Conservation (phyloP, 2,888 invertebrate species). For the Cremastinae sp. region DNA sequence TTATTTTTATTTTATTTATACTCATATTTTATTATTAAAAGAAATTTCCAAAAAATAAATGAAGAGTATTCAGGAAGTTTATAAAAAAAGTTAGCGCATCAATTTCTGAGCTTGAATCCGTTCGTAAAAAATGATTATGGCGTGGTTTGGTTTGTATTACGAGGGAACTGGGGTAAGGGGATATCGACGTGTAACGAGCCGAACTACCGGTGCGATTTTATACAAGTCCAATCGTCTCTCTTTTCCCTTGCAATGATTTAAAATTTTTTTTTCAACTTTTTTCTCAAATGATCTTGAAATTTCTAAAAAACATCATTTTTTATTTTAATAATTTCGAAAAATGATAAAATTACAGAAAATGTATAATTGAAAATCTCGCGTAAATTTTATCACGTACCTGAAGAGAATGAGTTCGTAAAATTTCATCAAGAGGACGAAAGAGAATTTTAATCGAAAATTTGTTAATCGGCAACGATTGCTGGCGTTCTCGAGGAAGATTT, state of each 20-base stretch:
- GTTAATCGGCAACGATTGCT: neutral
- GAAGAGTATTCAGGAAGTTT: slow-evolving; percentile 1
- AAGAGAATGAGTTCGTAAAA: too few relatives aligned
- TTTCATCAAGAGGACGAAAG: too few relatives aligned
- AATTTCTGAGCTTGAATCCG: neutral
- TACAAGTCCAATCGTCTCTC: slow-evolving; percentile 29
- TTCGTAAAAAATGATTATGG: neutral
- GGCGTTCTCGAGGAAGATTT: too few relatives aligned
- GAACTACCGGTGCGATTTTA: slow-evolving; percentile 44
- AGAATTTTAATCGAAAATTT: slow-evolving; percentile 1
- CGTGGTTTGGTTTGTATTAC: slow-evolving; percentile 27
- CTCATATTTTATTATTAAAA: too few relatives aligned
- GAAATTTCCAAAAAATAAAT: neutral
- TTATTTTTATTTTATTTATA: too few relatives aligned
- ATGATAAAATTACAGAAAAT: neutral
- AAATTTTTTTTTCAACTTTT: too few relatives aligned
- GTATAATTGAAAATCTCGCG: too few relatives aligned
- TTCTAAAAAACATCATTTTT: too few relatives aligned
- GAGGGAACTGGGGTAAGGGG: slow-evolving; percentile 46
- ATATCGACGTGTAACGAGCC: slow-evolving; percentile 50
- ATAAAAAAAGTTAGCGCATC: slow-evolving; percentile 36
- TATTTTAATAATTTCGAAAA: neutral
- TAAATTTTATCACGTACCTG: too few relatives aligned
- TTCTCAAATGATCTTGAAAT: too few relatives aligned
- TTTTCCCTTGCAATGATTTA: slow-evolving; percentile 35